Conservation (phyloP, 2,888 invertebrate species). For the Neoitamus cyanurus region DNA sequence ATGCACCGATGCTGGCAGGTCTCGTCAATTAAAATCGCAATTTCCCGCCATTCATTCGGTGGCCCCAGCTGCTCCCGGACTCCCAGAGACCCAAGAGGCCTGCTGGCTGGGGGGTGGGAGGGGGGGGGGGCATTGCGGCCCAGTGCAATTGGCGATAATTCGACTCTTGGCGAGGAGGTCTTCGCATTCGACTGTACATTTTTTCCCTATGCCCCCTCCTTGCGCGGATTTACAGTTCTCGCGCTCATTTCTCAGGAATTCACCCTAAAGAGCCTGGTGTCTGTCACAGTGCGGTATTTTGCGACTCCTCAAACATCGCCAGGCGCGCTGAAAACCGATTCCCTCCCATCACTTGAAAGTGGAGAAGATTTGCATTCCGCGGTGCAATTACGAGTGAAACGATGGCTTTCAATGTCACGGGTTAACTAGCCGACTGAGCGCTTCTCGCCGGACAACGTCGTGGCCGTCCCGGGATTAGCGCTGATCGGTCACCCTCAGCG, state of each 20-base stretch:
- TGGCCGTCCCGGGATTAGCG: background rate
- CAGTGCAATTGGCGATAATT: conserved; percentile 25
- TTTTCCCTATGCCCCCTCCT: background rate
- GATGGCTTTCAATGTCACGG: conserved; percentile 39
- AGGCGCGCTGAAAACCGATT: background rate
- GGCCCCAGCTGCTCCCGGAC: conserved; percentile 24
- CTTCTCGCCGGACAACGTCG: background rate
- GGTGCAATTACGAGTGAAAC: conserved; percentile 12
- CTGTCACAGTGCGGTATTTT: conserved; percentile 18
- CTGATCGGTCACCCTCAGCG: conserved; percentile 19
- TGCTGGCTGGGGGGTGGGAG: too few relatives aligned
- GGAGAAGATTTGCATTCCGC: conserved; percentile 32
- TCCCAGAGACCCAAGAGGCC: background rate
- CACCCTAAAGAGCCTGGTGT: conserved; percentile 14
- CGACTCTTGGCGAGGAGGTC: background rate
- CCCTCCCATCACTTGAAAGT: background rate
- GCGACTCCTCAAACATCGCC: background rate
- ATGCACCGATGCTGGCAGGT: conserved; percentile 40
- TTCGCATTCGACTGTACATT: background rate
- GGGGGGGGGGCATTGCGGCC: background rate
- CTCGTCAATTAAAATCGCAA: conserved; percentile 44
- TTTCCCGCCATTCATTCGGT: conserved; percentile 39
- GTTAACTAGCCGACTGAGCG: conserved; percentile 30
- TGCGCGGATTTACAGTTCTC: background rate
- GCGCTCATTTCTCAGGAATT: conserved; percentile 31